phyloP scores from a whole-genome alignment of 2,797 vertebrate species.

The Oreortyx pictus region DNA sequence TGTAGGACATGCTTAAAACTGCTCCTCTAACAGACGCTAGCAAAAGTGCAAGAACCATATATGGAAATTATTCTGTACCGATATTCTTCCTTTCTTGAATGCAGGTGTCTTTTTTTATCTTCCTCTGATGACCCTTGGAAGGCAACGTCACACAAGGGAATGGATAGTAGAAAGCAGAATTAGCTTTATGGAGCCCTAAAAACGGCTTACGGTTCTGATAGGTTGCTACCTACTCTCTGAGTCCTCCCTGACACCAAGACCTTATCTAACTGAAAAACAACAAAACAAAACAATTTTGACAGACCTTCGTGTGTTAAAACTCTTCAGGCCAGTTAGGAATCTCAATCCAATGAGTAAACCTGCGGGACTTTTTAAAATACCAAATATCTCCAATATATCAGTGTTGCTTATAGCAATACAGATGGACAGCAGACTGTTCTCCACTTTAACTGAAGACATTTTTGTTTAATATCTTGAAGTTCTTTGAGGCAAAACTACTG shows the following conservation, averaged over 20 bases:
- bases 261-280: not conserved
- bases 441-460: not conserved
- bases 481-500: not conserved
- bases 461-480: not conserved
- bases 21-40: not conserved
- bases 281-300: not conserved
- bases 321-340: not conserved
- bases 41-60: not conserved
- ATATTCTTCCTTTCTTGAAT: not conserved
- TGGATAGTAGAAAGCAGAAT: not conserved
- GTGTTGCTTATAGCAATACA: rapidly evolving
- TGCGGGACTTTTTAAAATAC: not conserved
- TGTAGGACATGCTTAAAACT: not conserved
- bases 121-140: not conserved
- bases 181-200: not conserved
- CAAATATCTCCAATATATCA: not conserved
- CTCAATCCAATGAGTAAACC: not conserved
- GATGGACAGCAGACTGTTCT: not conserved
- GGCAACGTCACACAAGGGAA: not conserved
- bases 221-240: not conserved
- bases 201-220: not conserved
- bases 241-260: not conserved
- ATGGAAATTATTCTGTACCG: not conserved
- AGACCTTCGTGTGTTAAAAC: rapidly evolving
- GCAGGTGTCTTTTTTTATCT: not conserved